Evolutionary conservation across 1,140 invertebrate genomes (phyloP).

Genomic region (Acromyrmex echinatior): DNA sequence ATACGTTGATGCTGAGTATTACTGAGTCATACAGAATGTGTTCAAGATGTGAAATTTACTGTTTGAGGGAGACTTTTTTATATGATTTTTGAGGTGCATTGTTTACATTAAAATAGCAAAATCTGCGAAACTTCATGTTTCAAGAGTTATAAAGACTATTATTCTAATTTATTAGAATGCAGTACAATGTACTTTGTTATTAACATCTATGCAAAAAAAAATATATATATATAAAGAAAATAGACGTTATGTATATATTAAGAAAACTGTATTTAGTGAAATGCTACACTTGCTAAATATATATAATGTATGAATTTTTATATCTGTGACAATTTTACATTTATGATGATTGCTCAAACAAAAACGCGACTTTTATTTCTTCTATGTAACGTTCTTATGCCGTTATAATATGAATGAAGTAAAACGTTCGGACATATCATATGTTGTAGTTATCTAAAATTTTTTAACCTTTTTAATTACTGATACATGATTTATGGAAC

Average conservation of each 20-base stretch:
- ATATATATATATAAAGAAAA: background rate
- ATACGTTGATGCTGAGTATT: slow-evolving; percentile 16
- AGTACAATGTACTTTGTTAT: background rate
- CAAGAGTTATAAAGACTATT: background rate
- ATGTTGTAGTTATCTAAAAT: slow-evolving; percentile 12
- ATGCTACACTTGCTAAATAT: background rate
- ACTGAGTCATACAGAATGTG: background rate
- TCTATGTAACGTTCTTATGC: background rate
- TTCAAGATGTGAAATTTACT: slow-evolving; percentile 28
- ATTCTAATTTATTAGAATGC: background rate
- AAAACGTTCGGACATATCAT: background rate
- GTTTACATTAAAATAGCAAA: background rate
- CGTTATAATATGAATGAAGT: background rate
- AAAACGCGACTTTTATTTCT: slow-evolving; percentile 9
- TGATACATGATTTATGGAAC: background rate
- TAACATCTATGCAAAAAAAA: background rate
- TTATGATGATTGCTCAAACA: slow-evolving; percentile 1
- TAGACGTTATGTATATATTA: background rate
- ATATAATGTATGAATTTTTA: slow-evolving; percentile 5
- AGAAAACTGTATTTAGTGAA: slow-evolving; percentile 13
- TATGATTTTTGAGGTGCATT: slow-evolving; percentile 16
- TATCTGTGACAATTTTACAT: slow-evolving; percentile 13
- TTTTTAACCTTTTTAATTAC: slow-evolving; percentile 22
- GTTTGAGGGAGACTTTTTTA: background rate
- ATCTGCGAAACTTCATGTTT: background rate